These are phyloP conservation scores for Flexamia atlantica DNA, from an alignment of 2,888 invertebrate genomes.

Conservation along the genomic window DNA sequence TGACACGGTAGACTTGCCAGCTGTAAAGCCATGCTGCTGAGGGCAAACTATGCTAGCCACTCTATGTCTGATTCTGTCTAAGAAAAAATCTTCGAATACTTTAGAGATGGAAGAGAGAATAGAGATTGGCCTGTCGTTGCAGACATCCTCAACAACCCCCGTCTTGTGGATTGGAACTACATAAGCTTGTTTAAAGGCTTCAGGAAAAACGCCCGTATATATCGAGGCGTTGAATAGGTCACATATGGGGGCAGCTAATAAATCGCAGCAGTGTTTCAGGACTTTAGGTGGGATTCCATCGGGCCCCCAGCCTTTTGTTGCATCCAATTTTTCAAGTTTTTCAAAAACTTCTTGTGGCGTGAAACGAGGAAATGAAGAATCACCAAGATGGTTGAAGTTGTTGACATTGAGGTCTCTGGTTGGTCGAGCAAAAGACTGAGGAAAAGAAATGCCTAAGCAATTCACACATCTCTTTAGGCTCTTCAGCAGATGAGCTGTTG, in stretches of 20 bases:
- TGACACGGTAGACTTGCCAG: background rate
- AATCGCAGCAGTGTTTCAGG: background rate
- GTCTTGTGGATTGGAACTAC: conserved; percentile 14
- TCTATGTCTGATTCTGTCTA: background rate
- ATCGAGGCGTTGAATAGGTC: background rate
- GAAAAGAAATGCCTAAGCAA: background rate
- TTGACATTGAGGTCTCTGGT: background rate
- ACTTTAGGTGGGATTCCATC: conserved; percentile 23
- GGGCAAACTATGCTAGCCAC: conserved; percentile 9
- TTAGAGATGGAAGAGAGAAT: background rate
- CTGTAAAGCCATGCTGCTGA: conserved; percentile 25
- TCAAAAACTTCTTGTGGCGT: background rate
- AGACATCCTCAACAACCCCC: background rate
- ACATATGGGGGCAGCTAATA: background rate
- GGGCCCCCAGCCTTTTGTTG: background rate
- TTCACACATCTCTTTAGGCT: conserved; percentile 21
- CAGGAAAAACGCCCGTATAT: background rate
- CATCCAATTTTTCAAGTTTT: conserved; percentile 6
- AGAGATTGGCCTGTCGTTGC: background rate
- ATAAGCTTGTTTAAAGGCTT: background rate
- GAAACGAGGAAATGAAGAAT: background rate
- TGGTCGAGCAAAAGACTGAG: background rate
- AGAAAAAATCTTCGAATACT: conserved; percentile 16
- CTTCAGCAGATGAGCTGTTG: background rate
- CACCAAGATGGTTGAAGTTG: background rate